Evolutionary conservation across 2,797 vertebrate genomes (phyloP).

Genomic region (Loris lydekkerianus): DNA sequence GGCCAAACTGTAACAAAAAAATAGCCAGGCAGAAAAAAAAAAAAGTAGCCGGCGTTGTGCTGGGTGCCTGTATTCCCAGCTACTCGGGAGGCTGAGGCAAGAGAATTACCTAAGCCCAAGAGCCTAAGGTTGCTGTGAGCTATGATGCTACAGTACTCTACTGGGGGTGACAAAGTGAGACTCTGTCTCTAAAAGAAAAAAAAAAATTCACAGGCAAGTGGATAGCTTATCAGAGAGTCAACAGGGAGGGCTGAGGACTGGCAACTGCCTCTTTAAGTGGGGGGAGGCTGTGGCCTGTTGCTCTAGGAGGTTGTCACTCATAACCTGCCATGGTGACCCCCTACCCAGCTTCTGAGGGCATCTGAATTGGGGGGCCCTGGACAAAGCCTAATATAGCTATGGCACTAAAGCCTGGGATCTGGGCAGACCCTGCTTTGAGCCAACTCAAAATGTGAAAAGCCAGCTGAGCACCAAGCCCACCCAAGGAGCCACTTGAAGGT

Average conservation of each 20-base stretch:
- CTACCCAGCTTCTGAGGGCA: neutral
- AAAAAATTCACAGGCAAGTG: too few relatives aligned
- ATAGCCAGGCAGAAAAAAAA: too few relatives aligned
- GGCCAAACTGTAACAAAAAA: too few relatives aligned
- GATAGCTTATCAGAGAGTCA: neutral
- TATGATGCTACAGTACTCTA: too few relatives aligned
- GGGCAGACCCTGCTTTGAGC: neutral
- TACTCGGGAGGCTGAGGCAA: too few relatives aligned
- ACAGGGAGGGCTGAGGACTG: neutral
- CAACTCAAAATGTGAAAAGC: neutral
- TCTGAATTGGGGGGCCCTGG: neutral
- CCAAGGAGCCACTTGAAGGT: neutral
- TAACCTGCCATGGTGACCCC: neutral
- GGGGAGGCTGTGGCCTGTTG: neutral
- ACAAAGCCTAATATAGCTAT: neutral
- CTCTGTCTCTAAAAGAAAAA: too few relatives aligned
- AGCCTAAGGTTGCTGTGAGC: too few relatives aligned
- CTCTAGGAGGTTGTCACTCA: neutral
- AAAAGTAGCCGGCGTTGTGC: too few relatives aligned
- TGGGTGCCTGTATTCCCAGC: too few relatives aligned
- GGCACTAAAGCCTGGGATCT: slow-evolving; percentile 18
- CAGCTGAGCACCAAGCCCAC: neutral
- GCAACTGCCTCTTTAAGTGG: neutral
- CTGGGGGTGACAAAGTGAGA: too few relatives aligned
- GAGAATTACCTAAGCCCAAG: too few relatives aligned